Base-by-base conservation (phyloP, 1,140 invertebrate species). In the Bactericera cockerelli region DNA sequence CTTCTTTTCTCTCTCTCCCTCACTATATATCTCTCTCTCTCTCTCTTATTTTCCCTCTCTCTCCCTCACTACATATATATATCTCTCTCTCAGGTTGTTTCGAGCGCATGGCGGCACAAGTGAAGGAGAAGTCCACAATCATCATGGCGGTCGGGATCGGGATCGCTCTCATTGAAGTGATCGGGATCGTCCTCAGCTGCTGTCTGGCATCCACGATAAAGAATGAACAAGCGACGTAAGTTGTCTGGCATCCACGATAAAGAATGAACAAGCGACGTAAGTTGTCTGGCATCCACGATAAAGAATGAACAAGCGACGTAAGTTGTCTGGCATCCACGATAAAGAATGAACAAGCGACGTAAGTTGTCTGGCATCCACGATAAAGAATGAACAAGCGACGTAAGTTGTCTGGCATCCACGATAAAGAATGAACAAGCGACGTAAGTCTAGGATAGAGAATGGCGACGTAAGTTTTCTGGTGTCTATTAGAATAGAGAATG, bases 191-290 rank as follows among this genome's bases (percentile, higher is more conserved):
- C 6, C 22, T 49, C n/a, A 49, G 42, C 22, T 49, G 42, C 22
- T 49, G 42, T 49, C 22, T 49, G 42, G 42, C 42, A n/a, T 49
- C 42, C n/a, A 49, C 42, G 3, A 49, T 49, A 4, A 49, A 49
- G 19, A 49, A 49, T n/a, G 42, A 49, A 49, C 42, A 49, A 49
- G 22, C 22, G 42, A 49, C n/a, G 42, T 49, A 49, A 49, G 42
- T 49, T 49, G 4, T 4, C 22, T 16, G n/a, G 19, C 42, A 4
- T 19, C 22, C 42, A 49, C 16, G 16, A 36, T 36, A 16, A 36
- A n/a, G n/a, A n/a, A n/a, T n/a, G n/a, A n/a, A n/a, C n/a, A n/a
- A n/a, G n/a, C n/a, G n/a, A n/a, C n/a, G n/a, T n/a, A n/a, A n/a
- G n/a, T n/a, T n/a, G n/a, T n/a, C n/a, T n/a, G n/a, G n/a, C n/a